Base-by-base conservation (phyloP, 2,113 vertebrate species). In the Pomatostomus ruficeps region DNA sequence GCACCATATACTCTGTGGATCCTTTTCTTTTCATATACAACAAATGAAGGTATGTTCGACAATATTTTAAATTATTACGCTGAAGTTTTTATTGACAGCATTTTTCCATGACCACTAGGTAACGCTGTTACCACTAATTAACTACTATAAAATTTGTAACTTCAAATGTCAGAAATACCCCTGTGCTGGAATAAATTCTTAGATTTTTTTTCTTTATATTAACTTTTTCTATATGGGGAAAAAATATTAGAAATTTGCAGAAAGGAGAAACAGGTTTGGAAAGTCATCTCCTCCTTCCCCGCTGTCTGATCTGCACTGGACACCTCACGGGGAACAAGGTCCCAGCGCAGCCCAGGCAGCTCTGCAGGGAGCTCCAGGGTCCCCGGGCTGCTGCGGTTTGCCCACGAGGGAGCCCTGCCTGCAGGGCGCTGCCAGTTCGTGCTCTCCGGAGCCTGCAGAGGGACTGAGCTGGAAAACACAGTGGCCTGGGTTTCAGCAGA, bases 1-100 rank as follows among this genome's bases (percentile, higher is more conserved):
- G 55, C 33, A 6, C 33, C 6, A 3, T 55, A 19, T 54, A 20
- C 46, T 31, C 51, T 82, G 26, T 96, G 95, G 93, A 66, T 90
- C n/a, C 70, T 96, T 73, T 71, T 93, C 38, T 79, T 96, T 57
- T 79, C 55, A 4, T 80, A 19, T 62, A 17, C 75, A 51, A 7
- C 35, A 85, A 43, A n/a, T 35, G 33, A 87, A 95, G 90, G 97
- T 97, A 92, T 2, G 16, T 87, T 46, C 28, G 5, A 51, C 19
- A 58, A 12, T 76, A 52, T 52, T 89, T 78, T 51, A 23, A 51
- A n/a, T 62, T 89, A 48, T 29, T 78, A 19, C 43, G 33, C 8
- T 26, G 26, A 73, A 23, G 7, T 14, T 74, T 70, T 67, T 73
- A 23, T 73, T 8, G 2, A 49, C 23, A 75, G 14, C 6, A 2